Base-by-base conservation (phyloP, 92 coral and sea anemone genomes). In the Epizoanthus illoricatus region DNA sequence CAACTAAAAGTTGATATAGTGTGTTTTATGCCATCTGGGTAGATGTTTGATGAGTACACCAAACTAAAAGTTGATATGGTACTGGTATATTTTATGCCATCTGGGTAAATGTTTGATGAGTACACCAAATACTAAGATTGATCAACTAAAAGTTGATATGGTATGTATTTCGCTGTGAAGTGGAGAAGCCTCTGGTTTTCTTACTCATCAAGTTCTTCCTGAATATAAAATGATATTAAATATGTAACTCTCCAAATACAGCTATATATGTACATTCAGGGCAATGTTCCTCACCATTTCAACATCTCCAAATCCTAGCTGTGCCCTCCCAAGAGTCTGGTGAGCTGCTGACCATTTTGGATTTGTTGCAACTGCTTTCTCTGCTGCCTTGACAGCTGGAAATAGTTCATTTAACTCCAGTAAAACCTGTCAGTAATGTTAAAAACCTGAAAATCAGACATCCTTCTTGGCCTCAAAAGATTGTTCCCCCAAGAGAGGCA, bases 271-370 rank as follows among this genome's bases (percentile, higher is more conserved):
- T 80, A n/a, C 68, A 45, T 13, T 17, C n/a, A 56, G 20, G 5
- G 17, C 8, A 39, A 21, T 43, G 2, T 33, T 6, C 36, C 83
- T 84, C 87, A 85, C 98, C 98, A 93, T 89, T 68, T 95, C 95
- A 71, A 93, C 87, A 78, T 95, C 98, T 56, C 97, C 98, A 84
- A 87, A 87, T 41, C 92, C 97, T 61, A 95, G 88, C 82, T 95
- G 98, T n/a, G 97, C 94, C 47, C 98, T 94, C 43, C 98, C 98
- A 75, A 95, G 94, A 2, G 95, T 90, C 65, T 95, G 98, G 84
- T 93, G 75, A 10, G 92, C 92, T 0, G 88, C 76, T 55, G 86
- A 70, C 91, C 97, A 91, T 12, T 65, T 74, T 6, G 97, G 92
- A 39, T 95, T 95, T 7, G 93, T 70, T 58, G 85, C 68, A 17